Evolutionary conservation across 2,113 vertebrate genomes (phyloP).

Genomic region (Hypomesus transpacificus): DNA sequence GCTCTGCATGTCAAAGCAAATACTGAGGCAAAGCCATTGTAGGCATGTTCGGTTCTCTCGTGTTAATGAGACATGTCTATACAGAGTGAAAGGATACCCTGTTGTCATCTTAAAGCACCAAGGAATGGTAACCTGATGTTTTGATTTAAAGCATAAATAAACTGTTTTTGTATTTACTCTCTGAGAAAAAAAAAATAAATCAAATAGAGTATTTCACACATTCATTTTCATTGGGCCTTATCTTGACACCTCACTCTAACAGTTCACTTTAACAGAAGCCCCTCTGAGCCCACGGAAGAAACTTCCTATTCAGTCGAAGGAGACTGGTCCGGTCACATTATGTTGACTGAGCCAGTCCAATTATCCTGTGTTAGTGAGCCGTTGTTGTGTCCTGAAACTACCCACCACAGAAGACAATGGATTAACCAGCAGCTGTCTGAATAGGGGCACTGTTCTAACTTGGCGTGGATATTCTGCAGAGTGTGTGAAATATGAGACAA

Average conservation of each 20-base stretch:
- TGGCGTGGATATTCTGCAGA: conserved; percentile 34
- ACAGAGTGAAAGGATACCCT: too few species aligned
- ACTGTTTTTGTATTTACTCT: too few species aligned
- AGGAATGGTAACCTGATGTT: too few species aligned
- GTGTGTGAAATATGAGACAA: conserved; percentile 55
- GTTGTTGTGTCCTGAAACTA: conserved; percentile 26
- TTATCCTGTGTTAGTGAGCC: conserved; percentile 13
- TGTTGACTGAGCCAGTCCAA: conserved; percentile 22
- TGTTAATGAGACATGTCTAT: too few species aligned
- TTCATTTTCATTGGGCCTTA: conserved; percentile 9
- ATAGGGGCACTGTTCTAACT: conserved; percentile 47
- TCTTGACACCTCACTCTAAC: background rate
- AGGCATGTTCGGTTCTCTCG: too few species aligned
- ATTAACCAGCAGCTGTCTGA: conserved; percentile 33
- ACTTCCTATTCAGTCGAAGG: conserved; percentile 10
- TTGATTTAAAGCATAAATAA: too few species aligned
- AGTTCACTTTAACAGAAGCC: background rate
- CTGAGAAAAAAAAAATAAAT: too few species aligned
- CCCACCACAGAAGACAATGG: conserved; percentile 19
- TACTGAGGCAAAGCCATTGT: too few species aligned
- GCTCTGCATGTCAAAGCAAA: too few species aligned
- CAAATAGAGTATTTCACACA: background rate
- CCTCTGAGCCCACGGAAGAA: background rate
- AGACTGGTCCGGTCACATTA: conserved; percentile 18
- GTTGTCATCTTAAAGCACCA: too few species aligned